Base-by-base conservation (phyloP, 1,140 invertebrate genomes). In the Leptinotarsa texana region DNA sequence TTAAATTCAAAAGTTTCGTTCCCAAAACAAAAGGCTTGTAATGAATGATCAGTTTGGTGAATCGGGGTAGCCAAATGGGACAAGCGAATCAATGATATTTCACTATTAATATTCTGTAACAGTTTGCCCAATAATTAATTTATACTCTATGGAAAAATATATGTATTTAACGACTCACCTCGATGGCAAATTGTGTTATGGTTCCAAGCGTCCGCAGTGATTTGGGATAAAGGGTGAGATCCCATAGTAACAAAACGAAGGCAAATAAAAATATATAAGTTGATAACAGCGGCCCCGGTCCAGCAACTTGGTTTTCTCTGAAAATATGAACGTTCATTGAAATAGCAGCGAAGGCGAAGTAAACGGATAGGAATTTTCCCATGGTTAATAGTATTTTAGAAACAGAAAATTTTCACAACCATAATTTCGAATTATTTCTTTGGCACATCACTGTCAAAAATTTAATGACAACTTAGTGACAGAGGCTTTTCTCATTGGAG, bases 271-370 rank as follows among this genome's bases (percentile, higher is more conserved):
- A 83, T 4, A 82, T 80, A 22, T 83, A 73, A 13, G 72, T 79
- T 17, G 83, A 82, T 18, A 83, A 61, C 11, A 81, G 70, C 1
- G 82, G 82, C 49, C 81, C 82, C 74, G 79, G 81, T 49, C 77
- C 79, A 2, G 78, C 66, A 27, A 76, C 73, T 63, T 74, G 76
- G 0, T 74, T 69, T 69, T 80, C 78, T 67, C 77, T 75, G 72
- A 83, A 84, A 22, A 83, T 79, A 57, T 79, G 77, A 3, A 82
- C 27, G n/a, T 78, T 79, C 18, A 63, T 76, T 13, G 63, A 74
- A 73, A 79, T 81, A 27, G 80, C 72, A 49, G 78, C 22, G 27
- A 77, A 78, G 6, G 81, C 81, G 48, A 77, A 24, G 51, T 82
- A 75, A 17, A 79, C 79, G 4, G 82, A 77, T 15, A 73, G 27